phyloP scores from a whole-genome alignment of 2,888 invertebrate genomes.

The Keiferia lycopersicella region DNA sequence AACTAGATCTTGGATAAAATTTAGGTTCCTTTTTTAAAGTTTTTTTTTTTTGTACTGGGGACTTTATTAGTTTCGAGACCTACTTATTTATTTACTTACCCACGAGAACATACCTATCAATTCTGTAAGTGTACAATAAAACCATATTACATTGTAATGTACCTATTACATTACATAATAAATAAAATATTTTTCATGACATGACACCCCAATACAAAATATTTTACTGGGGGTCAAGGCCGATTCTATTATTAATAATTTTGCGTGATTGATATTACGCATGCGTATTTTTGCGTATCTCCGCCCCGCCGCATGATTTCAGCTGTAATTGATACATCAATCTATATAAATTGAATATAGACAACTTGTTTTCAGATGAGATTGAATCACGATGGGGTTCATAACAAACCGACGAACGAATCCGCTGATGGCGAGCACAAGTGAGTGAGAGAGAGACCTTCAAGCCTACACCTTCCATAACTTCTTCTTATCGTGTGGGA shows the following conservation, averaged over 20 bases:
- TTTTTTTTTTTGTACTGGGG: too few species aligned
- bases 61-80: too few species aligned
- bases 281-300: not conserved
- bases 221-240: not conserved
- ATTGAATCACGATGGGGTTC: slow-evolving; percentile 1
- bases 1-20: too few species aligned
- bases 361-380: not conserved
- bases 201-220: not conserved
- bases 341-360: not conserved
- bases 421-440: slow-evolving; percentile 14
- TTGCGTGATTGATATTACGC: not conserved
- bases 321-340: not conserved
- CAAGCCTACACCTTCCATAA: too few species aligned
- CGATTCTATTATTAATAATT: not conserved
- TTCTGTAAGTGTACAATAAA: too few species aligned
- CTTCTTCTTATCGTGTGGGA: too few species aligned
- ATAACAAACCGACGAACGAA: not conserved
- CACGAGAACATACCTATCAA: too few species aligned
- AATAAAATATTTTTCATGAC: not conserved
- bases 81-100: too few species aligned
- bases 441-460: not conserved
- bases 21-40: too few species aligned
- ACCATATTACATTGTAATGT: not conserved
- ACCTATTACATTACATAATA: too few species aligned
- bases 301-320: not conserved